Percentiles rank a stretch among this genome's conserved stretches.
Conservation (phyloP, 2,797 vertebrate genomes). For the Micromesistius poutassou region DNA sequence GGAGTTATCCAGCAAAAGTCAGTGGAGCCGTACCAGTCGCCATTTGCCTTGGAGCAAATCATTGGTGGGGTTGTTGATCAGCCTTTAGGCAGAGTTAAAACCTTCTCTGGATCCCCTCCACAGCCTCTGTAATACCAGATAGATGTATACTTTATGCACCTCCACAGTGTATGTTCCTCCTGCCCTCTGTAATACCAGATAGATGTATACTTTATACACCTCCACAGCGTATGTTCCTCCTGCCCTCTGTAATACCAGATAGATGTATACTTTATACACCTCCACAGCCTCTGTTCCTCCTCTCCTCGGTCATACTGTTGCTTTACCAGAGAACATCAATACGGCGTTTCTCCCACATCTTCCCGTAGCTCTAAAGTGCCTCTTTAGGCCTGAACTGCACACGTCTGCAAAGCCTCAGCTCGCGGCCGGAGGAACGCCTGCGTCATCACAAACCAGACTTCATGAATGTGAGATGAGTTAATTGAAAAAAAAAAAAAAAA, state of each 20-base stretch:
- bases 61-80: not conserved
- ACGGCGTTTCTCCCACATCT: not conserved
- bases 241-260: no score
- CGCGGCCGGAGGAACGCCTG: slow-evolving; percentile 61
- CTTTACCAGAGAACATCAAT: slow-evolving; percentile 2
- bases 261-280: no score
- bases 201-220: no score
- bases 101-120: not conserved
- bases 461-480: slow-evolving; percentile 55
- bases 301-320: not conserved
- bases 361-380: slow-evolving; percentile 15
- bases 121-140: not conserved
- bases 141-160: no score
- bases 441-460: slow-evolving; percentile 74
- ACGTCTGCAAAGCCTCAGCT: slow-evolving; percentile 73
- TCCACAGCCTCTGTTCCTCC: not conserved
- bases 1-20: no score
- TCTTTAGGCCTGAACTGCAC: slow-evolving; percentile 63
- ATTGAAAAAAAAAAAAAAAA: slow-evolving; percentile 73
- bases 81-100: not conserved
- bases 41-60: not conserved
- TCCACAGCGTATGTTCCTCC: no score
- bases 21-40: not conserved
- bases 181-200: not conserved
- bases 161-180: not conserved